Conservation (phyloP, 2,888 invertebrate genomes). For the Leucoptera coffeella region DNA sequence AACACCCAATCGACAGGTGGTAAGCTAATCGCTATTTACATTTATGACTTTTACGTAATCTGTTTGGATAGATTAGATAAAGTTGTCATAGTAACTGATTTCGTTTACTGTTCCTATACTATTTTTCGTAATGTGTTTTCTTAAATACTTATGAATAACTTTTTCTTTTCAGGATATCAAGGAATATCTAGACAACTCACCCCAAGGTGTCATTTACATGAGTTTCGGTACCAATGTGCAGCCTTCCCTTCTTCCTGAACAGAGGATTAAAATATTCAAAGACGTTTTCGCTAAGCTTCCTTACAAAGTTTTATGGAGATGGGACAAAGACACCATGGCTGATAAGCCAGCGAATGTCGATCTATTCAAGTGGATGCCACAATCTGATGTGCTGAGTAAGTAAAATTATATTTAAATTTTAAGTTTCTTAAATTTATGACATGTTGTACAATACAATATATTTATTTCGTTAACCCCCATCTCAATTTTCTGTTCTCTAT, state of each 20-base stretch:
- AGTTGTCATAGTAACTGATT: no score
- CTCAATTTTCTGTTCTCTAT: no score
- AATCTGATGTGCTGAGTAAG: conserved; percentile 8
- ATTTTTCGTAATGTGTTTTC: no score
- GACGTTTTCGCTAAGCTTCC: background rate
- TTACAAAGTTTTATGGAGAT: conserved; percentile 7
- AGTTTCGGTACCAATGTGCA: conserved; percentile 2
- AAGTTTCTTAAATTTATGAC: no score
- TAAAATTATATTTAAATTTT: no score
- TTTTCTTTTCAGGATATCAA: conserved; percentile 1
- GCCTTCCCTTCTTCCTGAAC: background rate
- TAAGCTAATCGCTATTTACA: no score
- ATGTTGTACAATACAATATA: no score
- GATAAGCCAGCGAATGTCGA: conserved; percentile 6
- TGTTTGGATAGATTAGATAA: no score
- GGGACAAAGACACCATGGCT: conserved; percentile 6
- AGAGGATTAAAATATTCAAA: background rate
- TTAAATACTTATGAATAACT: background rate
- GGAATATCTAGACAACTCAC: background rate
- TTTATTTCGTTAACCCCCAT: no score
- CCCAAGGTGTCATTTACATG: conserved; percentile 2
- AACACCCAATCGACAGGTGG: no score
- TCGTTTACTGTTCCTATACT: no score
- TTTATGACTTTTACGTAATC: no score
- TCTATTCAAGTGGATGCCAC: conserved; percentile 8